Evolutionary conservation across 1,140 invertebrate genomes (phyloP).

Genomic region (Scaptomyza montana): DNA sequence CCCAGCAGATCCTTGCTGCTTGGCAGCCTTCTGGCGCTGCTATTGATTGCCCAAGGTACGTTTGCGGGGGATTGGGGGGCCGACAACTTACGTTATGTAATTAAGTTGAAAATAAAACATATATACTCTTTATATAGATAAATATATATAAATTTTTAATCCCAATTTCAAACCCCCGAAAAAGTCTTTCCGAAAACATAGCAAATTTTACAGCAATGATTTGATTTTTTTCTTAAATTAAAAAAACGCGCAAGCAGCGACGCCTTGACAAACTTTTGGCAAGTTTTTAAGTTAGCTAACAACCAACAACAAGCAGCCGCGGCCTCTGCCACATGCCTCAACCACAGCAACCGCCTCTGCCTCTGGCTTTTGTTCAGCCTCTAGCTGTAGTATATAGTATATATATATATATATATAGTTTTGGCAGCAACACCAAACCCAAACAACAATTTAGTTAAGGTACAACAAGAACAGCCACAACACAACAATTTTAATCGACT

Average conservation of each 20-base stretch:
- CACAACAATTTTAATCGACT: conserved; percentile 27
- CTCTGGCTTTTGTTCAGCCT: conserved; percentile 32
- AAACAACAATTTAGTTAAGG: conserved; percentile 41
- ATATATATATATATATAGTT: conserved; percentile 15
- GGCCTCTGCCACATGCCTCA: conserved; percentile 21
- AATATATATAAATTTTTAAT: conserved; percentile 7
- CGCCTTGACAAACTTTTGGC: conserved; percentile 77
- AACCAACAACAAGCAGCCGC: conserved; percentile 30
- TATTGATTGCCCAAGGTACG: conserved; percentile 68
- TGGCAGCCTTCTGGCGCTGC: conserved; percentile 54
- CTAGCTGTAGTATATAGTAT: conserved; percentile 10
- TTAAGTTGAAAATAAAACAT: conserved; percentile 15
- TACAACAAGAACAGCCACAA: conserved; percentile 36
- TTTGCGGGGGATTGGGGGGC: conserved; percentile 36
- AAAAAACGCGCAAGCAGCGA: conserved; percentile 72
- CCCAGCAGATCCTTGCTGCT: conserved; percentile 53
- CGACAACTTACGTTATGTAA: conserved; percentile 57
- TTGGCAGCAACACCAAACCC: conserved; percentile 14
- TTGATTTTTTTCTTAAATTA: conserved; percentile 83
- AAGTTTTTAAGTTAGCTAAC: conserved; percentile 57
- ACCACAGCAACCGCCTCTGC: conserved; percentile 24
- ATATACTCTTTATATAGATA: neutral
- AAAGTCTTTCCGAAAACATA: conserved; percentile 43
- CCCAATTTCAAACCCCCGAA: conserved; percentile 24
- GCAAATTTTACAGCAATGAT: conserved; percentile 80